phyloP scores from a whole-genome alignment of 2,113 vertebrate genomes.

The Calidris pugnax region DNA sequence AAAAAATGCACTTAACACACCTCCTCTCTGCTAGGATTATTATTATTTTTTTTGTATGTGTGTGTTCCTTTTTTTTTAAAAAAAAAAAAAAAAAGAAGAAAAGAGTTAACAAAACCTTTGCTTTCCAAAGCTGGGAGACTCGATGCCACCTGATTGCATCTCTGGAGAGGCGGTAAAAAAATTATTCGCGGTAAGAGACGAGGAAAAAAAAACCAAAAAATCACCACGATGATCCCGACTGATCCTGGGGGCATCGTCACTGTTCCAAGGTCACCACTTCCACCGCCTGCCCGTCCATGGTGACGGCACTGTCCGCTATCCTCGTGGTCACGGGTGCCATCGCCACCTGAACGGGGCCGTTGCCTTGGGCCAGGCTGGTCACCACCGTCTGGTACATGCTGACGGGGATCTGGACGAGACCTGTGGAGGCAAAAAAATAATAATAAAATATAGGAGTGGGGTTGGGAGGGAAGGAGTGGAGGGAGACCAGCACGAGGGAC shows the following conservation, averaged over 20 bases:
- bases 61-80: no score
- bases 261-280: constrained; percentile 97
- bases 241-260: constrained; percentile 68
- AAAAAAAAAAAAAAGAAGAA: neutral
- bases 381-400: constrained; percentile 99
- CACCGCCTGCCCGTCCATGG: constrained; percentile 94
- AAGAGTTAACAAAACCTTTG: constrained; percentile 39
- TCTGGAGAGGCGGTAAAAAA: constrained; percentile 68
- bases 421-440: constrained; percentile 61
- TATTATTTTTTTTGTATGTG: neutral
- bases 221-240: neutral
- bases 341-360: constrained; percentile 95
- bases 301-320: constrained; percentile 91
- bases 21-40: neutral
- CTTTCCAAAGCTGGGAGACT: constrained; percentile 73
- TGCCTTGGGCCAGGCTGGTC: constrained; percentile 95
- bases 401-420: constrained; percentile 95
- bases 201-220: neutral
- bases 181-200: neutral
- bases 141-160: constrained; percentile 72
- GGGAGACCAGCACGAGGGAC: rapidly evolving
- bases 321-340: constrained; percentile 94
- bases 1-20: constrained; percentile 47
- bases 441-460: rapidly evolving
- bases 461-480: neutral